Percentiles rank a stretch among this genome's conserved stretches.
phyloP scores from a whole-genome alignment of 92 coral and sea anemone genomes.

The Plumapathes pennacea region DNA sequence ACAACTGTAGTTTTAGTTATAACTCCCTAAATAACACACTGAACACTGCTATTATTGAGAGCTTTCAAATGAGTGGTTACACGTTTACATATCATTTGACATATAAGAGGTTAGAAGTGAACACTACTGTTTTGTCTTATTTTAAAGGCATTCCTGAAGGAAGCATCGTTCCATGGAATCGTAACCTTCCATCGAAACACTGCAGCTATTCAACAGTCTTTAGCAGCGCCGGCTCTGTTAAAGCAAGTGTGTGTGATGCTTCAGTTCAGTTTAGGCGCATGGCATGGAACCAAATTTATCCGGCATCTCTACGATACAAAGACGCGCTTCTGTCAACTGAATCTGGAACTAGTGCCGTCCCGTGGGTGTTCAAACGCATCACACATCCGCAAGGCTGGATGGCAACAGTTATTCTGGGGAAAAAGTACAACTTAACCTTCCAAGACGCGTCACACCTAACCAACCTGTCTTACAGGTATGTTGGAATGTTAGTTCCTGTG shows the following conservation, averaged over 20 bases:
- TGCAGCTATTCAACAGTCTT: conserved; percentile 51
- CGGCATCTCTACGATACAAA: conserved; percentile 39
- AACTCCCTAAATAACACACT: too few relatives aligned
- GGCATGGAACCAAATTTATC: conserved; percentile 62
- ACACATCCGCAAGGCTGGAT: conserved; percentile 69
- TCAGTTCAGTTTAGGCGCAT: conserved; percentile 52
- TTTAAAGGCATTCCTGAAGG: too few relatives aligned
- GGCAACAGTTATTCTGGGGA: conserved; percentile 44
- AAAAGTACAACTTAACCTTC: conserved; percentile 50
- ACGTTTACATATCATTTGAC: too few relatives aligned
- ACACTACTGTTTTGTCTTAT: too few relatives aligned
- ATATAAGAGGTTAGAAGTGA: too few relatives aligned
- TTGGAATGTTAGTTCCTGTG: too few relatives aligned
- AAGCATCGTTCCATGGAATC: conserved; percentile 57
- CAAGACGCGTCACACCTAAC: conserved; percentile 55
- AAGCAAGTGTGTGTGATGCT: conserved; percentile 55
- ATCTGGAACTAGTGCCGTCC: conserved; percentile 47
- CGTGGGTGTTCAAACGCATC: conserved; percentile 58
- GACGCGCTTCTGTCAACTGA: conserved; percentile 60
- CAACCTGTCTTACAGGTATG: conserved; percentile 61
- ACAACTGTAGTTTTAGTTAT: too few relatives aligned
- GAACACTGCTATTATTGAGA: too few relatives aligned
- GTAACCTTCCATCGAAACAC: conserved; percentile 60
- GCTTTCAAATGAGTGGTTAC: too few relatives aligned
- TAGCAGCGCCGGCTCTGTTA: conserved; percentile 52